phyloP scores from a whole-genome alignment of 2,113 vertebrate genomes.

The Rhabdomys dilectus region DNA sequence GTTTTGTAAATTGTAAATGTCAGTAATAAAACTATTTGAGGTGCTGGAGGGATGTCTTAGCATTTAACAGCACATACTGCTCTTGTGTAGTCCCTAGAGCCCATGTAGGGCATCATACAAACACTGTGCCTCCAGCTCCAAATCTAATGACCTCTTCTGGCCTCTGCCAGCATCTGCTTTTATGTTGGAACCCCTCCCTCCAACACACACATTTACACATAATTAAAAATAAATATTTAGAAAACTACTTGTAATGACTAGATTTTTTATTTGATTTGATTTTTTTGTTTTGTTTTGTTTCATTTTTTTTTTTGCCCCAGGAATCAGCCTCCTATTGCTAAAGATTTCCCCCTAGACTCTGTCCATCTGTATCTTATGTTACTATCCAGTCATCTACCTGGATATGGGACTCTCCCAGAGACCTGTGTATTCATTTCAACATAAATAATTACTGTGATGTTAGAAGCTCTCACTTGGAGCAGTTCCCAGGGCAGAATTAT shows the following conservation, averaged over 20 bases:
- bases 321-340: background rate
- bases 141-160: no score
- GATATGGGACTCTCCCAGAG: constrained; percentile 37
- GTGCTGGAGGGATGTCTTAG: background rate
- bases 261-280: background rate
- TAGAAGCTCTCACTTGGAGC: constrained; percentile 19
- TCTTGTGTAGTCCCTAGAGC: background rate
- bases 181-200: background rate
- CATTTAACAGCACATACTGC: background rate
- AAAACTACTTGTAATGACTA: background rate
- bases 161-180: background rate
- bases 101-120: background rate
- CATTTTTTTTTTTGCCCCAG: background rate
- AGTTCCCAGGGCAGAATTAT: background rate
- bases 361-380: background rate
- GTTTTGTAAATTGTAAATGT: background rate
- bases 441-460: background rate
- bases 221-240: background rate
- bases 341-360: constrained; percentile 11
- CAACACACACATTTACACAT: no score
- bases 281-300: background rate
- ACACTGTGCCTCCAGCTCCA: background rate
- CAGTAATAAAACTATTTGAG: background rate
- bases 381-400: background rate
- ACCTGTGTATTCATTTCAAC: background rate